Percentiles rank a stretch among this genome's conserved stretches.
Conservation (phyloP, 2,888 invertebrate species). For the Chalcis sispes region DNA sequence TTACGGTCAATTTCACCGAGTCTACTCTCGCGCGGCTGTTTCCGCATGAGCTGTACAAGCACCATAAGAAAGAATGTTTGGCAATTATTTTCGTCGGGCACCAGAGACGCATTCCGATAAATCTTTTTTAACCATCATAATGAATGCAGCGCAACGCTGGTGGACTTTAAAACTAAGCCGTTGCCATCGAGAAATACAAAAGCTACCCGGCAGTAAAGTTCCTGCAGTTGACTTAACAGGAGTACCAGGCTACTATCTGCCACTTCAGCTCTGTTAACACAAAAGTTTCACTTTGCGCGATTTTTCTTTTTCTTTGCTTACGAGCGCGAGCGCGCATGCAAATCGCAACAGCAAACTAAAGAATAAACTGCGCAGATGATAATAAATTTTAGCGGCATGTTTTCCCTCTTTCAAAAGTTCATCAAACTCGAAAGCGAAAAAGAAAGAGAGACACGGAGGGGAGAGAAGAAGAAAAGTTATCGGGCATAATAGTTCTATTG, state of each 20-base stretch:
- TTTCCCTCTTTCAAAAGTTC: conserved; percentile 22
- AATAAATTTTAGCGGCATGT: conserved; percentile 27
- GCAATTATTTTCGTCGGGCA: too few species aligned
- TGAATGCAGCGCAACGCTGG: conserved; percentile 5
- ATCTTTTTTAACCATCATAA: conserved; percentile 8
- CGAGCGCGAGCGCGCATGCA: too few species aligned
- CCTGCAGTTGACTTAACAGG: conserved; percentile 33
- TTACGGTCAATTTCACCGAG: too few species aligned
- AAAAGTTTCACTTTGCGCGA: conserved; percentile 23
- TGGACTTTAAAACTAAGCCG: conserved; percentile 15
- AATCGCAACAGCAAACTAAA: background rate
- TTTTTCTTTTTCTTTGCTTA: conserved; percentile 18
- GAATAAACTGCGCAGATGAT: conserved; percentile 29
- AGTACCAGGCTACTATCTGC: background rate
- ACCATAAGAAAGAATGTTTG: too few species aligned
- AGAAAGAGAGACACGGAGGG: background rate
- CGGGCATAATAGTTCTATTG: conserved; percentile 40
- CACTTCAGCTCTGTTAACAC: conserved; percentile 19
- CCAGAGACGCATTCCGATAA: too few species aligned
- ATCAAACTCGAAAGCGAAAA: conserved; percentile 26
- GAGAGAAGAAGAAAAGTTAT: conserved; percentile 14
- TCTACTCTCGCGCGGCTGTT: background rate
- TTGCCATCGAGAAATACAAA: background rate
- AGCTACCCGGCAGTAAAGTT: conserved; percentile 32
- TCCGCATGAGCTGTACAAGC: too few species aligned